These are phyloP conservation scores for Neosilurus hyrtlii DNA, from an alignment of 2,797 vertebrate genomes.

Conservation along the genomic window DNA sequence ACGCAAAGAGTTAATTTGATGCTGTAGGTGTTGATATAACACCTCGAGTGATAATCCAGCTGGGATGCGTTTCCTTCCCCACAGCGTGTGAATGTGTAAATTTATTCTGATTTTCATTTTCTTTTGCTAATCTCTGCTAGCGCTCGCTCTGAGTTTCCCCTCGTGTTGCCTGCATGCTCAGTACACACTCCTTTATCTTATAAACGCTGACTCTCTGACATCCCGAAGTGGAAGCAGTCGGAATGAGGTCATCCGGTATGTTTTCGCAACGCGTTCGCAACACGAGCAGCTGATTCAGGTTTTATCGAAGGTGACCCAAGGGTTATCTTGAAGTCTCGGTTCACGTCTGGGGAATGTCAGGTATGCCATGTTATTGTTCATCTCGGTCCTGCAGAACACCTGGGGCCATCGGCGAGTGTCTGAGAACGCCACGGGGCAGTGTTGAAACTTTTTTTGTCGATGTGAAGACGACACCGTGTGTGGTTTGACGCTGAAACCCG, in stretches of 20 bases:
- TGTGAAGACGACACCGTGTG: background rate
- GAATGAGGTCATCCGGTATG: background rate
- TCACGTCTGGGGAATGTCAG: slow-evolving; percentile 13
- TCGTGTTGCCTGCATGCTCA: background rate
- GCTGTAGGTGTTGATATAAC: background rate
- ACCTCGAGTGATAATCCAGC: slow-evolving; percentile 7
- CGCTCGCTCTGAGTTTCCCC: background rate
- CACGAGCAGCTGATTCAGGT: background rate
- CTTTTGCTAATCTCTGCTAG: background rate
- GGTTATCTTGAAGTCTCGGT: background rate
- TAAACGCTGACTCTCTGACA: background rate
- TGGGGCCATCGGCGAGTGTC: slow-evolving; percentile 47
- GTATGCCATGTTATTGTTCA: slow-evolving; percentile 19
- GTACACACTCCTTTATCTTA: background rate
- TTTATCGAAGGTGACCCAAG: background rate
- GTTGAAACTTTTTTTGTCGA: background rate
- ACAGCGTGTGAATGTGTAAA: background rate
- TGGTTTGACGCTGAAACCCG: background rate
- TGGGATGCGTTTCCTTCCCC: background rate
- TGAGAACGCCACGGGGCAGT: background rate
- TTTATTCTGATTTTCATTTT: background rate
- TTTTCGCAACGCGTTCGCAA: background rate
- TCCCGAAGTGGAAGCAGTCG: background rate
- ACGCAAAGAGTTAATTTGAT: background rate
- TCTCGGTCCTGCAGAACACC: slow-evolving; percentile 36